A percentile compares a stretch with the other conserved stretches of the same genome.
Conservation (phyloP, 2,797 vertebrate species). For the Tenualosa ilisha region DNA sequence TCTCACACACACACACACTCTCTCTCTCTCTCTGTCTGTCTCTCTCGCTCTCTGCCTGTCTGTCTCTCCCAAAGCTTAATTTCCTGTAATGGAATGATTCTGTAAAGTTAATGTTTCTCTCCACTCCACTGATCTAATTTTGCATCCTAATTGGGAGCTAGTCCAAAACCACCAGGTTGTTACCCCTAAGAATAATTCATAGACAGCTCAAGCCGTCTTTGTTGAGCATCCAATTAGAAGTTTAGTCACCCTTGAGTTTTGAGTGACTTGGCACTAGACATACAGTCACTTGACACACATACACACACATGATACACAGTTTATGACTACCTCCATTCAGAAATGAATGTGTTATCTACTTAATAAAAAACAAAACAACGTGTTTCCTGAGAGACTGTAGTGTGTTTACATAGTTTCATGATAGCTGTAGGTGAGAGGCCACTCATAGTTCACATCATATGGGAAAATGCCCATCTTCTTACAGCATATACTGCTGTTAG, state of each 20-base stretch:
- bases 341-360: neutral
- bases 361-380: neutral
- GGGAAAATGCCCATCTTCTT: neutral
- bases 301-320: neutral
- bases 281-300: no score
- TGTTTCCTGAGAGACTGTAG: neutral
- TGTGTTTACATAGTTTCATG: neutral
- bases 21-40: neutral
- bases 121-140: neutral
- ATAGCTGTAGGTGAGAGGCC: neutral
- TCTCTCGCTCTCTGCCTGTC: no score
- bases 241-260: no score
- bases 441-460: neutral
- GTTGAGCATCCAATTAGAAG: constrained; percentile 39
- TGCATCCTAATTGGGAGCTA: constrained; percentile 34
- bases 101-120: neutral
- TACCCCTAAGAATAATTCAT: constrained; percentile 42
- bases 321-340: neutral
- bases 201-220: constrained; percentile 40
- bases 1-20: neutral
- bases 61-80: no score
- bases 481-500: neutral
- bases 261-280: constrained; percentile 52
- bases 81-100: neutral
- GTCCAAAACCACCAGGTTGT: constrained; percentile 9